Conservation (phyloP, 2,888 invertebrate genomes). For the Phytoseiulus persimilis region DNA sequence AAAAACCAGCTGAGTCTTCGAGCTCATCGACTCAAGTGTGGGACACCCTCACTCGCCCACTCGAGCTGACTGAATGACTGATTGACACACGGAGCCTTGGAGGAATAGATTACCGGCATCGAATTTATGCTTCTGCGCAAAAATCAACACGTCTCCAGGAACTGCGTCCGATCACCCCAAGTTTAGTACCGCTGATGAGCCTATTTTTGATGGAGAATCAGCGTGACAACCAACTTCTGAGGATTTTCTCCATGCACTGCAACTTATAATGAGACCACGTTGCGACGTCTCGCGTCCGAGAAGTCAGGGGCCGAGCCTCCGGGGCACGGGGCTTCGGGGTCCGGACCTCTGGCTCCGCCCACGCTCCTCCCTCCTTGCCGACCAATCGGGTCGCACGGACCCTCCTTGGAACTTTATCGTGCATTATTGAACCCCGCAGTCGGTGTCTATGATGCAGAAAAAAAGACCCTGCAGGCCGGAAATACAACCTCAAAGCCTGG, state of each 20-base stretch:
- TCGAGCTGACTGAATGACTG: background rate
- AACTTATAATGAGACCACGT: background rate
- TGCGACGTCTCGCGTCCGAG: background rate
- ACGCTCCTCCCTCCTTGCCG: slow-evolving; percentile 8
- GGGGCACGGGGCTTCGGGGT: slow-evolving; percentile 8
- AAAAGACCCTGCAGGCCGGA: background rate
- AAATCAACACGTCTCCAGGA: background rate
- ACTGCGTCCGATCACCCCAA: background rate
- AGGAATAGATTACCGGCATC: background rate
- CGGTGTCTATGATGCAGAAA: background rate
- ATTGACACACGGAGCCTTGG: background rate
- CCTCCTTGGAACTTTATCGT: slow-evolving; percentile 38
- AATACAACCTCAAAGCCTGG: background rate
- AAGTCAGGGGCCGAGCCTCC: background rate
- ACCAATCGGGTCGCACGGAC: slow-evolving; percentile 13
- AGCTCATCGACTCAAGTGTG: background rate
- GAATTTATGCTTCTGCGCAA: background rate
- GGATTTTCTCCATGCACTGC: background rate
- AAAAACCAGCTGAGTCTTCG: background rate
- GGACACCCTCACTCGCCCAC: background rate
- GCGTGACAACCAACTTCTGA: background rate
- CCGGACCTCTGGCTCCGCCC: slow-evolving; percentile 37
- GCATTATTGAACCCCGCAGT: slow-evolving; percentile 28
- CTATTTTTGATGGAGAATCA: background rate
- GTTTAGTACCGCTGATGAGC: too few relatives aligned